phyloP scores from a whole-genome alignment of 2,797 vertebrate genomes.

The Melanotaenia trifasciata region DNA sequence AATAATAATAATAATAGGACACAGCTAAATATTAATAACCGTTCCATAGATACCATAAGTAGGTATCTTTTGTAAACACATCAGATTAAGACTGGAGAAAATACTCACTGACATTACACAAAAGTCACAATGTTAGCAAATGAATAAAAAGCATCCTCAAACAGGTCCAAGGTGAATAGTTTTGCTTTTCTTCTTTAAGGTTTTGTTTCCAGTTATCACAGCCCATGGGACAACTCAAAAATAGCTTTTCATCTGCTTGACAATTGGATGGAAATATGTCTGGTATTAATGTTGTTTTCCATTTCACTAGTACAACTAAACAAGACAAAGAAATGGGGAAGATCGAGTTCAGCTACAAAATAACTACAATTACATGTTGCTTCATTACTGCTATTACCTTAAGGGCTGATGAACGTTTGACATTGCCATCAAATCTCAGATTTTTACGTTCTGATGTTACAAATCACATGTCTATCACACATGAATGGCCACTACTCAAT shows the following conservation, averaged over 20 bases:
- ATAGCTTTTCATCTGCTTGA: neutral
- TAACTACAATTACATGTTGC: neutral
- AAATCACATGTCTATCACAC: neutral
- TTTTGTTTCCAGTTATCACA: neutral
- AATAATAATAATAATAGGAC: no score
- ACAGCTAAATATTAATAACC: no score
- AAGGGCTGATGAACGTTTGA: neutral
- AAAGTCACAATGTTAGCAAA: no score
- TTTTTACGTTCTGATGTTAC: neutral
- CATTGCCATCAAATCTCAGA: neutral
- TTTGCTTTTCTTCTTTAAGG: neutral
- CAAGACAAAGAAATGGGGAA: neutral
- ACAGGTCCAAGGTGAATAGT: neutral
- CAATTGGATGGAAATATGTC: neutral
- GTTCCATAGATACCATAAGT: no score
- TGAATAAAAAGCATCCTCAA: no score
- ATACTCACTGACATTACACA: no score
- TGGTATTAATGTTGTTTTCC: neutral
- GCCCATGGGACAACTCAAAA: neutral
- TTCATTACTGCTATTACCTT: neutral
- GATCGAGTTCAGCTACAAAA: neutral
- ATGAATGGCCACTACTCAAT: no score
- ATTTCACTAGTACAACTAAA: neutral
- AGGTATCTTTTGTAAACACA: no score
- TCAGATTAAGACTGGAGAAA: no score